phyloP scores from a whole-genome alignment of 2,797 vertebrate species.

The Trichosurus vulpecula region DNA sequence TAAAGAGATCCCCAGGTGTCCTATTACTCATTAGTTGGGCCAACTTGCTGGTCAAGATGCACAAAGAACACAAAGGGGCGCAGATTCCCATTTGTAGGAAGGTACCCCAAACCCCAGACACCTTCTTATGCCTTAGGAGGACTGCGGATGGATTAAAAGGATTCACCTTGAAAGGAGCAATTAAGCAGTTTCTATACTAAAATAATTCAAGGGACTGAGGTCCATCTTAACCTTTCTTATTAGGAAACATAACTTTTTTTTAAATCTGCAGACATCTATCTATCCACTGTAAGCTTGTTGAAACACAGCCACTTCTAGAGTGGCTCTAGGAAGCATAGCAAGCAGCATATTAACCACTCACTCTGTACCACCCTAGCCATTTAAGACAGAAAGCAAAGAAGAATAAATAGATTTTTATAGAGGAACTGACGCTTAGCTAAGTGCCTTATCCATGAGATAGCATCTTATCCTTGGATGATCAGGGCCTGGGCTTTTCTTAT shows the following conservation, averaged over 20 bases:
- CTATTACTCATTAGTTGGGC: neutral
- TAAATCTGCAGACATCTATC: neutral
- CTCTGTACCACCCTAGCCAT: neutral
- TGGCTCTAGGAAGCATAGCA: neutral
- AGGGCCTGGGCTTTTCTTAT: neutral
- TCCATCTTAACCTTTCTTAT: neutral
- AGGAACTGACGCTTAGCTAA: neutral
- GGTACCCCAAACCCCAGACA: neutral
- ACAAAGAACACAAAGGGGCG: neutral
- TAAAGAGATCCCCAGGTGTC: neutral
- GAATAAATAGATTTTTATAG: neutral
- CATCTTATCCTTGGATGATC: neutral
- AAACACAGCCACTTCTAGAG: constrained; percentile 3
- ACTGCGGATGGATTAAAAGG: neutral
- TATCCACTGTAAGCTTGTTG: neutral
- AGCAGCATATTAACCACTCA: neutral
- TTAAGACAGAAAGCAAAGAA: neutral
- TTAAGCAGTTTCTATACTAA: neutral
- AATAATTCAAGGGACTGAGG: neutral
- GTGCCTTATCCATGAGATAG: neutral
- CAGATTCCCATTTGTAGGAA: neutral
- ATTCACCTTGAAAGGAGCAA: neutral
- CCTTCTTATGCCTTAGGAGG: neutral
- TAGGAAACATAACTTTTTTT: neutral
- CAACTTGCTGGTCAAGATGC: neutral